phyloP scores from a whole-genome alignment of 1,140 invertebrate genomes.

The Propsilocerus akamusi region DNA sequence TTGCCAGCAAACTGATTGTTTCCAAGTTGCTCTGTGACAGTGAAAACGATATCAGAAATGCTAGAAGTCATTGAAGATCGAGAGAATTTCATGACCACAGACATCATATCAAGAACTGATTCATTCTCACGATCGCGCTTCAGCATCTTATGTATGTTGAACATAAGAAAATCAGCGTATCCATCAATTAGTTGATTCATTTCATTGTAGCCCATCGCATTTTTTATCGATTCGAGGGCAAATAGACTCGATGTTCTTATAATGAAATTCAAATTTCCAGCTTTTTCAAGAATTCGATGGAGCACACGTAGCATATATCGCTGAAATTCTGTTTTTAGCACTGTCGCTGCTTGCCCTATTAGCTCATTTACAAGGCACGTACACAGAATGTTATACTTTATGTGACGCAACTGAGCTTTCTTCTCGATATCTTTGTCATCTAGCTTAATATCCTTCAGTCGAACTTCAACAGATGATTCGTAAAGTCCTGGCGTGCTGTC shows the following conservation, averaged over 20 bases:
- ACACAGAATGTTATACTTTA: conserved; percentile 19
- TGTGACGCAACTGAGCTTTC: conserved; percentile 14
- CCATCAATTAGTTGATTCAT: conserved; percentile 25
- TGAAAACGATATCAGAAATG: conserved; percentile 30
- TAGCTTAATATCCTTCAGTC: conserved; percentile 7
- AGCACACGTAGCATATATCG: conserved; percentile 14
- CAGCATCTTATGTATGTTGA: conserved; percentile 30
- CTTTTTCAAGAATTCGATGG: conserved; percentile 17
- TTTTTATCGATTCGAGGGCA: conserved; percentile 27
- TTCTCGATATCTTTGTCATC: not conserved
- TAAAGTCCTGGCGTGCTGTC: conserved; percentile 20
- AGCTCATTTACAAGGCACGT: conserved; percentile 18
- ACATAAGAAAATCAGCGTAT: conserved; percentile 35
- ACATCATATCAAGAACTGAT: conserved; percentile 31
- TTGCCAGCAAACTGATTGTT: conserved; percentile 14
- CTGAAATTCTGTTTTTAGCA: conserved; percentile 16
- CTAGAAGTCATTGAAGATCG: conserved; percentile 29
- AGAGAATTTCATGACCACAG: conserved; percentile 31
- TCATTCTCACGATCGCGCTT: conserved; percentile 23
- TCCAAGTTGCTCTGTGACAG: conserved; percentile 23
- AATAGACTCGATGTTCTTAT: conserved; percentile 16
- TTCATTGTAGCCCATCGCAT: conserved; percentile 21
- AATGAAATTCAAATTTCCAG: conserved; percentile 11
- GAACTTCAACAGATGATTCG: conserved; percentile 19
- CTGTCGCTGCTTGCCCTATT: conserved; percentile 14